These are phyloP conservation scores for Hirundo rustica DNA, from an alignment of 2,797 vertebrate genomes.

Conservation along the genomic window DNA sequence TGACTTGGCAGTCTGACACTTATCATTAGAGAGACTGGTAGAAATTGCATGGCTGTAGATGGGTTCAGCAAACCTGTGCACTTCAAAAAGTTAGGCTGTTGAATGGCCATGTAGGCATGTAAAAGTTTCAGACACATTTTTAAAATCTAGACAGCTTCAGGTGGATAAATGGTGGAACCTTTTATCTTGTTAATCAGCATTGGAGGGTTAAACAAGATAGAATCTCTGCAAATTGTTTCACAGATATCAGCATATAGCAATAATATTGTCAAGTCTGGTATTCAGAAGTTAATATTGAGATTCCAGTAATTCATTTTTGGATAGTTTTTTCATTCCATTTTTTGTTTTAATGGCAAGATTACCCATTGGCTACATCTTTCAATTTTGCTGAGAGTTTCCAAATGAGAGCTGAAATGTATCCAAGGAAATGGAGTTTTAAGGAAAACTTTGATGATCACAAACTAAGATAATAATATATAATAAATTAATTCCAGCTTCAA, in stretches of 20 bases:
- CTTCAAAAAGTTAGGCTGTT: not conserved
- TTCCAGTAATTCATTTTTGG: not conserved
- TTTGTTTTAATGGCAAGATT: not conserved
- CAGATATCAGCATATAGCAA: not conserved
- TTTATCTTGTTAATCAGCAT: not conserved
- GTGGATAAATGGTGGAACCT: not conserved
- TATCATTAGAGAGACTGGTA: not conserved
- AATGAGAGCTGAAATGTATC: not conserved
- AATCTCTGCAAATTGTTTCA: not conserved
- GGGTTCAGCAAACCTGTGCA: not conserved
- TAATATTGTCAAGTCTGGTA: not conserved
- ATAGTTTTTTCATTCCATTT: not conserved
- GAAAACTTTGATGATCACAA: not conserved
- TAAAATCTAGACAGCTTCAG: not conserved
- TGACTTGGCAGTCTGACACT: not conserved
- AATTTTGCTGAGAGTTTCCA: not conserved
- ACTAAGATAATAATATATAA: not conserved
- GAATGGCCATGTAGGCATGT: not conserved
- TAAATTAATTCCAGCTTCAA: not conserved
- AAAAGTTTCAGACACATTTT: not conserved
- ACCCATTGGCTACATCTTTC: not conserved
- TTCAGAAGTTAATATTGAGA: not conserved
- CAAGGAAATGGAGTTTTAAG: not conserved
- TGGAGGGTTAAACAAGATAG: not conserved
- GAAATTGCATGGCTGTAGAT: not conserved